Percentiles rank a stretch among this genome's conserved stretches.
Evolutionary conservation across 2,113 vertebrate species (phyloP).

Genomic region (Cercopithecus mona): DNA sequence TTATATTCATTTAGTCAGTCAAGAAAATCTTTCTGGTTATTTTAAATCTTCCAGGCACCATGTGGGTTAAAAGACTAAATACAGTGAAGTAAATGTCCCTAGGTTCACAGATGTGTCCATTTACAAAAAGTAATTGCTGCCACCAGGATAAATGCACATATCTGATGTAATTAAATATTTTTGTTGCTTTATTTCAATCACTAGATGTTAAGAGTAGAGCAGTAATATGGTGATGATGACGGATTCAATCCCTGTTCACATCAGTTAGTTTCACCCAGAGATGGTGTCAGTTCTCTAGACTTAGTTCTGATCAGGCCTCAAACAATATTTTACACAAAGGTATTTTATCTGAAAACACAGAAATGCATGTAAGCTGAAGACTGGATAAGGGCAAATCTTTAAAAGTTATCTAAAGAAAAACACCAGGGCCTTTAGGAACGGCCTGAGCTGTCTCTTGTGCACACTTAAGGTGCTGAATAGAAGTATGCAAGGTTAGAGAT

Average conservation of each 20-base stretch:
- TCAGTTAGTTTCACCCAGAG: background rate
- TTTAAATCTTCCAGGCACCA: background rate
- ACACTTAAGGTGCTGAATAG: accelerated
- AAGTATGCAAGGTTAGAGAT: background rate
- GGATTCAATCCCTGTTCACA: accelerated
- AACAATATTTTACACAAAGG: background rate
- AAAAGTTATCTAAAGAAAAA: background rate
- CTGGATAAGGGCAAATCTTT: background rate
- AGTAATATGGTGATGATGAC: accelerated
- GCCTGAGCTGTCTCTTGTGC: background rate
- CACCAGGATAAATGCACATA: background rate
- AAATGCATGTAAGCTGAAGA: background rate
- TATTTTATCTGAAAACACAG: background rate
- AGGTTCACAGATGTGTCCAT: background rate
- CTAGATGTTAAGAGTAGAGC: too few species aligned
- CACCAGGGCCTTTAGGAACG: background rate
- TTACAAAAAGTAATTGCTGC: background rate
- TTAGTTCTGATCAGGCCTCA: background rate
- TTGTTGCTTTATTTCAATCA: background rate
- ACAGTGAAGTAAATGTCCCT: background rate
- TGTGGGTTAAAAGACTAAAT: background rate
- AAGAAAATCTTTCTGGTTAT: background rate
- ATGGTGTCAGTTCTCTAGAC: background rate
- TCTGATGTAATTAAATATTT: background rate
- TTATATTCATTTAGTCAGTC: background rate